Conservation (phyloP, 2,797 vertebrate species). For the Rhinoraja longicauda region DNA sequence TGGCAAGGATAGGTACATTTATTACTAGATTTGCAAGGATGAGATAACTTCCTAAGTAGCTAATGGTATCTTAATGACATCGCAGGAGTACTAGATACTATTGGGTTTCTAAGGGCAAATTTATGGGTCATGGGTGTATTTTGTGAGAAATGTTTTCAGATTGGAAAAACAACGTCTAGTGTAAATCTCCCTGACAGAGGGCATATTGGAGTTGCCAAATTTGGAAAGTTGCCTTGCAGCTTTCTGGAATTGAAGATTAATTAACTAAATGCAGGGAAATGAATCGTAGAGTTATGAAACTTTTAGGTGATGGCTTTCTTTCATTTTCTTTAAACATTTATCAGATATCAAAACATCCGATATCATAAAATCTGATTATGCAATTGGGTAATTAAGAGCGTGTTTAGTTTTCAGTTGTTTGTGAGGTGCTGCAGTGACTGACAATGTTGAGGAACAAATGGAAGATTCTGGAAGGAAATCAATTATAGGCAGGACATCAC, state of each 20-base stretch:
- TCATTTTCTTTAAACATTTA: no score
- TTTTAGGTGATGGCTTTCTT: no score
- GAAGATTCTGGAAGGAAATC: no score
- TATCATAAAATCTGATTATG: no score
- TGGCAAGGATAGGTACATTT: no score
- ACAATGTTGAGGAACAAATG: no score
- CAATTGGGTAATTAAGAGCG: no score
- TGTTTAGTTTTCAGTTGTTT: background rate
- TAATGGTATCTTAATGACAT: background rate
- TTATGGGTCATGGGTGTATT: background rate
- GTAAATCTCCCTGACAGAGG: background rate
- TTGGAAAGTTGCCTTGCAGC: background rate
- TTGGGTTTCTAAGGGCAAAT: background rate
- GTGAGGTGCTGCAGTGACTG: background rate
- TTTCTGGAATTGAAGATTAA: background rate
- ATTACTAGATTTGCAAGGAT: no score
- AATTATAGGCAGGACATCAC: background rate
- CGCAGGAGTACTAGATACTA: background rate
- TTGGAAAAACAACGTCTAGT: background rate
- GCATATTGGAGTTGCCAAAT: background rate
- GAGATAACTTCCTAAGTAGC: background rate
- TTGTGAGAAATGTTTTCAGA: background rate
- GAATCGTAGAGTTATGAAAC: background rate
- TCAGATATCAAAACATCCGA: no score
- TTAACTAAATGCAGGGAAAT: background rate